phyloP scores from a whole-genome alignment of 2,113 vertebrate genomes.

The Nycticryphes semicollaris region DNA sequence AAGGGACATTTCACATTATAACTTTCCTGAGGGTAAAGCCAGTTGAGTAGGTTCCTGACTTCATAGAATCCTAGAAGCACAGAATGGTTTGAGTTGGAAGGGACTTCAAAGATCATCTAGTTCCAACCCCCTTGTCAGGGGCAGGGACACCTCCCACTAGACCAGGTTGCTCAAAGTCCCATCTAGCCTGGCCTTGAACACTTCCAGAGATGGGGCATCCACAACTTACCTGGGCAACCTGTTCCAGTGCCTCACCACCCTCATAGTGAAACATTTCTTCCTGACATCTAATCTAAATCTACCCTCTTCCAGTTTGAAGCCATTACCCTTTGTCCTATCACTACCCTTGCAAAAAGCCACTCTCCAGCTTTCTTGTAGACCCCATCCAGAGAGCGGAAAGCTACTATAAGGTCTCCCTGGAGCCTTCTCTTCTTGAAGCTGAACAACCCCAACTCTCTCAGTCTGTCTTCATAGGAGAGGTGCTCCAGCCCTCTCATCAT shows the following conservation, averaged over 20 bases:
- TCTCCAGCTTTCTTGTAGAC: not conserved
- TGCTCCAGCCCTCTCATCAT: not conserved
- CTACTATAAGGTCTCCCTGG: not conserved
- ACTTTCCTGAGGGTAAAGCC: not conserved
- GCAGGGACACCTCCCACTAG: not conserved
- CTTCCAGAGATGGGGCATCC: not conserved
- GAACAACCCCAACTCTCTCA: not conserved
- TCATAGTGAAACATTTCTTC: not conserved
- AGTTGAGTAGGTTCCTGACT: not conserved
- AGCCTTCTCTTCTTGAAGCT: not conserved
- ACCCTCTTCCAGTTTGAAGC: not conserved
- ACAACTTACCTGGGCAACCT: not conserved
- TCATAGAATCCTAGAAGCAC: not conserved
- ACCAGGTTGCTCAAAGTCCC: not conserved
- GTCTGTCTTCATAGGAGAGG: not conserved
- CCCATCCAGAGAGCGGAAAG: too few relatives aligned
- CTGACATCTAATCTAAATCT: not conserved
- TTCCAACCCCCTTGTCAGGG: not conserved
- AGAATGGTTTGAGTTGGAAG: not conserved
- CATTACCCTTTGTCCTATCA: not conserved
- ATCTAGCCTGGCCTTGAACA: not conserved
- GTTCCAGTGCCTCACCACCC: not conserved
- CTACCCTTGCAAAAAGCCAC: not conserved
- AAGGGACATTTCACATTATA: not conserved
- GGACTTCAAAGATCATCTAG: not conserved